Evolutionary conservation across 2,797 vertebrate species (phyloP), one percentile per base, ranked within the genome.

Genomic region (Mormyrops attenuatus): DNA sequence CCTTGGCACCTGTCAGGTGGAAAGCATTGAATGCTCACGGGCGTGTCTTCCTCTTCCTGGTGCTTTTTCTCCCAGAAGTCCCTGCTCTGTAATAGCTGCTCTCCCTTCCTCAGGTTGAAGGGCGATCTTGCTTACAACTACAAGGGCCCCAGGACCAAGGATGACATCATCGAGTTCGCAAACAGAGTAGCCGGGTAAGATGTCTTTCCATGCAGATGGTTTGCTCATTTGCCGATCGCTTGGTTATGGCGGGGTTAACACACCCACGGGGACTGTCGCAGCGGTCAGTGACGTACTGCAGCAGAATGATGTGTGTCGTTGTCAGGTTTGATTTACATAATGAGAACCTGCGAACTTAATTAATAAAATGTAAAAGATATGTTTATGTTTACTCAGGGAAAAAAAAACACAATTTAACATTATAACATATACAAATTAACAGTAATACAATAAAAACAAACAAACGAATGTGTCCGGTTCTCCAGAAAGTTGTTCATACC

Each of bases 161-260:
- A 98, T 77, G 97, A 95, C 90, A 99, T 99, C 90, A 93, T 99
- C 94, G 98, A 98, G 49, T 99, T 99, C 93, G 96, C 97, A 91
- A 94, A 97, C 91, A 96, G 98, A 92, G 96, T 99, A 0, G 95
- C 96, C 89, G 98, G 98, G 98, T 99, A 94, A 97, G 96, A 55
- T 30, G 44, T 38, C 50, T 41, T 20, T 87, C 15, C 26, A 57
- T 53, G 41, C 77, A 9, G 41, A 82, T 15, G 17, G 2, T 82
- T 13, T 2, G 13, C 22, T 15, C 22, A 15, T 85, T 85, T 85
- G 13, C 49, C 8, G 5, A 5, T 26, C 49, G 2, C 22, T 53
- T 47, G n/a, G n/a, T 85, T 34, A 3, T 17, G 20, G 38, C 2
- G 2, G 34, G 6, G 6, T n/a, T 41, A 9, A 41, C 13, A 17